Base-by-base conservation (phyloP, 2,888 invertebrate genomes). In the Tortricodes alternella region DNA sequence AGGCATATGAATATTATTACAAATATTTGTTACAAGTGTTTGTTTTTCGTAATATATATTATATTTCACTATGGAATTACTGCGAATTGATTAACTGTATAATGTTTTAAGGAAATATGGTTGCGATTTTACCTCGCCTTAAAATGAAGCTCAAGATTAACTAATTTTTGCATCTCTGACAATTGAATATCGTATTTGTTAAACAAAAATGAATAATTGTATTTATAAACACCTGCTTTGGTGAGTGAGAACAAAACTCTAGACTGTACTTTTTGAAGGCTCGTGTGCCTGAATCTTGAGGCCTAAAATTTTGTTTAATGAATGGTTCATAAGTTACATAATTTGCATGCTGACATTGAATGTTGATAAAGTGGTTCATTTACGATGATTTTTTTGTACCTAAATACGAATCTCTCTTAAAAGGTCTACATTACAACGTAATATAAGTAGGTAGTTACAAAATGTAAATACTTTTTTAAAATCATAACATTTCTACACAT, bases 401-500 rank as follows among this genome's bases (percentile, higher is more conserved):
- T 13, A 73, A 69, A 74, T 66, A 68, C 61, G 68, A 69, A 60
- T 66, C 58, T 70, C 65, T 59, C 70, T 60, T 63, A 62, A 71
- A 77, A 72, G 75, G 75, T 81, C 75, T 76, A 71, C 66, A 68
- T 44, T 73, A 77, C 76, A 80, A 81, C 76, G 76, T 78, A 71
- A 67, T 76, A 80, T 68, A 59, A 64, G 73, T 85, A 85, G 76
- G 65, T 85, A 80, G 77, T 77, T 71, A 74, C 78, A 73, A 71
- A 78, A 72, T 85, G 83, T 86, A 86, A 68, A 88, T 86, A 87
- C 64, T 75, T 74, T 78, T 80, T 79, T 75, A 75, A 76, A 74
- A 70, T 65, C 63, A 72, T 70, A 76, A 77, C 73, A 67, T 73
- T 87, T 86, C 87, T 85, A 82, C 87, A 87, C 80, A 75, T 75